Evolutionary conservation across 2,113 vertebrate species (phyloP).

Genomic region (Theristicus caerulescens): DNA sequence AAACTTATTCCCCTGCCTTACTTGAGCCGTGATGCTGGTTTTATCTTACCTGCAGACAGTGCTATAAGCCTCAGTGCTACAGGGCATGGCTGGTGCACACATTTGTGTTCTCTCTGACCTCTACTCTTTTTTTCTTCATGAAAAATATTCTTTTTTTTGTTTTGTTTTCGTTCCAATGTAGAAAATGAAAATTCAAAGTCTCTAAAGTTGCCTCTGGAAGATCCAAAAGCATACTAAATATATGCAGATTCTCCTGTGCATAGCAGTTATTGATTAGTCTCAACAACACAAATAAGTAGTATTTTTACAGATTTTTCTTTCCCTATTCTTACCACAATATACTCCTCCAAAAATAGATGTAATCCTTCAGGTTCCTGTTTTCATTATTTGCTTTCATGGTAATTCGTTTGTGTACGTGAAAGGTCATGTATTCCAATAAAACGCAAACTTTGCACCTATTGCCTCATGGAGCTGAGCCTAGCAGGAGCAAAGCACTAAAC

Average conservation of each 20-base stretch:
- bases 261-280: background rate
- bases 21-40: background rate
- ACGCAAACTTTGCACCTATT: background rate
- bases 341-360: background rate
- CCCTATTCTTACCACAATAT: background rate
- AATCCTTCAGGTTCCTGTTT: background rate
- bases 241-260: background rate
- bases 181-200: background rate
- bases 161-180: background rate
- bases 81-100: too few relatives aligned
- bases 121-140: accelerated
- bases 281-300: background rate
- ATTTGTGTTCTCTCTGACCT: background rate
- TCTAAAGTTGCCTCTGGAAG: background rate
- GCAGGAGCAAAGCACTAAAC: background rate
- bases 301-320: background rate
- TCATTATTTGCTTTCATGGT: background rate
- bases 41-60: background rate
- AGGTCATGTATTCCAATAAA: background rate
- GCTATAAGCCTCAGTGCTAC: background rate
- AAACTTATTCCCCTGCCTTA: background rate
- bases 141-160: background rate
- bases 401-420: background rate
- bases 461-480: background rate
- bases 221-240: background rate